Conservation (phyloP, 2,888 invertebrate species). For the Polymixis flavicincta region DNA sequence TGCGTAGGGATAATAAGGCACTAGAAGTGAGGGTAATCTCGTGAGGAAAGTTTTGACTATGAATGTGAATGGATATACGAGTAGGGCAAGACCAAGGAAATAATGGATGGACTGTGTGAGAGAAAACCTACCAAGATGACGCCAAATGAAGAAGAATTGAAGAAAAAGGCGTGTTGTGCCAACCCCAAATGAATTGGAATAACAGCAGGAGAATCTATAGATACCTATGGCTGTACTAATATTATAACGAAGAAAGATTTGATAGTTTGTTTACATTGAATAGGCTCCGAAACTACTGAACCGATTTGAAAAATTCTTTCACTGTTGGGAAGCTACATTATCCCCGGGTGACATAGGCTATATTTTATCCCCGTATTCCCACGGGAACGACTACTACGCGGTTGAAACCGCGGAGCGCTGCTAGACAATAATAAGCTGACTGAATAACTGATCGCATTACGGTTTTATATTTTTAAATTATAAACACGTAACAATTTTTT, state of each 20-base stretch:
- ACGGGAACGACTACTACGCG: too few relatives aligned
- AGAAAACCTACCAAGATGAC: background rate
- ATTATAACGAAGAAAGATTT: too few relatives aligned
- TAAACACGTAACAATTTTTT: background rate
- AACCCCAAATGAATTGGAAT: background rate
- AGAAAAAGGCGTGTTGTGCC: background rate
- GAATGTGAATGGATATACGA: background rate
- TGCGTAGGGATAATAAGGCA: slow-evolving; percentile 10
- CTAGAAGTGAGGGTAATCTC: background rate
- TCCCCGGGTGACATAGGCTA: too few relatives aligned
- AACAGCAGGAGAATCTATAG: background rate
- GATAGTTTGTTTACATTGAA: too few relatives aligned
- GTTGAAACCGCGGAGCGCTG: too few relatives aligned
- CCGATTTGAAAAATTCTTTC: too few relatives aligned
- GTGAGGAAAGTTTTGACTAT: background rate
- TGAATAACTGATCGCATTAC: background rate
- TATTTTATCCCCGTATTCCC: too few relatives aligned
- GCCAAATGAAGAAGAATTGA: background rate
- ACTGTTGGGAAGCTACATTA: too few relatives aligned
- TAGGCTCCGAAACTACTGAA: too few relatives aligned
- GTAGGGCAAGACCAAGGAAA: background rate
- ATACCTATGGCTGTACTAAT: too few relatives aligned
- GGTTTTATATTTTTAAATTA: background rate
- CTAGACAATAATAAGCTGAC: background rate
- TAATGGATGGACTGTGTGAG: background rate